Evolutionary conservation across 2,797 vertebrate genomes (phyloP), one percentile per base, ranked within the genome.

Genomic region (Acipenser oxyrinchus): DNA sequence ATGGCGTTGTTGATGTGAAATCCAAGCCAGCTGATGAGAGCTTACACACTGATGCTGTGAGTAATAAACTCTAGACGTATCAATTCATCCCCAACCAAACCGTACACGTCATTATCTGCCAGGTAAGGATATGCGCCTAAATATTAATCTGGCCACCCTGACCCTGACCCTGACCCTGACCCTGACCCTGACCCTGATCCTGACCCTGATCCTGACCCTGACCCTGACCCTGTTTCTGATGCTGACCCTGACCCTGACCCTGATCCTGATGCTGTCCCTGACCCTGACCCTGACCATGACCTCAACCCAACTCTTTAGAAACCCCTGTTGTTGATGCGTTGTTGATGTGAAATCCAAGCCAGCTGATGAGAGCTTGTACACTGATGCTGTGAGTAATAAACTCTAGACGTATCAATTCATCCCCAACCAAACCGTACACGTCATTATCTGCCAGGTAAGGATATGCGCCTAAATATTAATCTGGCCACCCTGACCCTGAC

Each of bases 311-410:
- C 23, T 2, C 23, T 37, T 37, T 37, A 37, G 23, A 37, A 37
- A 37, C 23, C 23, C 23, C 23, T 37, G 2, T n/a, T n/a, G n/a
- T n/a, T n/a, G n/a, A n/a, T n/a, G 87, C 2, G 66, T 86, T 6
- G 81, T 91, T 64, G 83, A 82, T 66, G 85, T 91, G 76, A 90
- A 84, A 84, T 77, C 70, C 72, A 90, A 87, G 71, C 88, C 86
- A 9, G 75, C 73, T 15, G 69, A 87, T 52, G 83, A 87, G 72
- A 77, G 66, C 12, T 52, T 79, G 55, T 86, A 86, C 70, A 89
- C 87, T 18, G 81, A 86, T 77, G 86, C 84, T 70, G 91, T 91
- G 74, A 81, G 91, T 88, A 66, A 53, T 6, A 52, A 48, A 50
- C 49, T 8, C 48, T 23, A n/a, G 9, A 11, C 12, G 23, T 37